Evolutionary conservation across 2,888 invertebrate species (phyloP).

Genomic region (Hyles lineata): DNA sequence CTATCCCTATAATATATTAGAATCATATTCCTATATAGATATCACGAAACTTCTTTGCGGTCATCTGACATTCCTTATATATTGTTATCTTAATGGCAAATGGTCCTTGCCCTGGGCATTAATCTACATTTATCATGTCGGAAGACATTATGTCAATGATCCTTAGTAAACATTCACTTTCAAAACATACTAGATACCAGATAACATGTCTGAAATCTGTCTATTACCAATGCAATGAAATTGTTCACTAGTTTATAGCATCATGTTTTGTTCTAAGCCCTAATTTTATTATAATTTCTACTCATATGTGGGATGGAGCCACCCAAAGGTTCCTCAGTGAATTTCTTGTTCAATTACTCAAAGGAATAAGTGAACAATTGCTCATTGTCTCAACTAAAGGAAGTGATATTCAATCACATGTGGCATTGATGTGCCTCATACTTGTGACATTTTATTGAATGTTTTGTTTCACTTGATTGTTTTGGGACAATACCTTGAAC

Average conservation of each 20-base stretch:
- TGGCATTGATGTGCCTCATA: not conserved
- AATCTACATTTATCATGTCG: not conserved
- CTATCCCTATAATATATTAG: not conserved
- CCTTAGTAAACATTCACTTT: too few relatives aligned
- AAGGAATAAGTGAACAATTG: conserved; percentile 25
- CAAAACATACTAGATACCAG: too few relatives aligned
- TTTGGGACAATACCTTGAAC: not conserved
- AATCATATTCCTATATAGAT: not conserved
- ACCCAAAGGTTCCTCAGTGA: not conserved
- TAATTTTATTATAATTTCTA: too few relatives aligned
- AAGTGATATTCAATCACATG: conserved; percentile 32
- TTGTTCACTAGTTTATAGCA: too few relatives aligned
- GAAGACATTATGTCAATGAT: not conserved
- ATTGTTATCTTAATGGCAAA: conserved; percentile 14
- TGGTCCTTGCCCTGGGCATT: conserved; percentile 2
- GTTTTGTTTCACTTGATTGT: not conserved
- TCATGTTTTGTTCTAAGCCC: too few relatives aligned
- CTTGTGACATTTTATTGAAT: not conserved
- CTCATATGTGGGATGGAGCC: not conserved
- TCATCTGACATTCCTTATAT: not conserved
- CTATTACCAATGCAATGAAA: too few relatives aligned
- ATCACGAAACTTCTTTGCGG: not conserved
- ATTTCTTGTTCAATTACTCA: conserved; percentile 7
- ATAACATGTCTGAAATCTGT: too few relatives aligned
- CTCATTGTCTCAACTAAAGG: conserved; percentile 30